A percentile compares a stretch with the other conserved stretches of the same genome.
These are phyloP conservation scores for Colistium nudipinnis DNA, from an alignment of 2,113 vertebrate genomes.

Conservation along the genomic window DNA sequence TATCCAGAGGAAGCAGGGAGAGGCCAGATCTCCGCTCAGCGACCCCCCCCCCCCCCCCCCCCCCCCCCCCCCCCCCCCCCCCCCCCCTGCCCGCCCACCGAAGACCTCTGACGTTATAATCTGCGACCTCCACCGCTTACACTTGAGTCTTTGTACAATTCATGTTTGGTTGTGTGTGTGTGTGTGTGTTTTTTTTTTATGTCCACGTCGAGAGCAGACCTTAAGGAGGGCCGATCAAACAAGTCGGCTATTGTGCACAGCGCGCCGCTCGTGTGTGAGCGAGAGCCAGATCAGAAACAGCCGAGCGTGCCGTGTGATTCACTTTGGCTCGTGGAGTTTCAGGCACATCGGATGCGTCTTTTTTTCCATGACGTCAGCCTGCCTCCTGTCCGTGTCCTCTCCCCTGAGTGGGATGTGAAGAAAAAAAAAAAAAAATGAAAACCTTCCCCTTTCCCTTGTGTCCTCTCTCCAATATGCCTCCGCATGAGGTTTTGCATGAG, in stretches of 20 bases:
- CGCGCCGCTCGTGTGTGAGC: slow-evolving; percentile 31
- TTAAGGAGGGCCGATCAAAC: slow-evolving; percentile 29
- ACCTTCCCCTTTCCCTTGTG: slow-evolving; percentile 26
- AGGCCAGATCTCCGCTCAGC: slow-evolving; percentile 46
- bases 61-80: too few species aligned
- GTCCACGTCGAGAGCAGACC: slow-evolving; percentile 19
- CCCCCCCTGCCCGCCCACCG: slow-evolving; percentile 21
- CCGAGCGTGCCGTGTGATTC: slow-evolving; percentile 22
- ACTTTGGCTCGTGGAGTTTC: slow-evolving; percentile 47
- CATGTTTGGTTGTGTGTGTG: slow-evolving; percentile 6
- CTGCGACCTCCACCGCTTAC: slow-evolving; percentile 31
- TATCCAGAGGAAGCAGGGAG: slow-evolving; percentile 53
- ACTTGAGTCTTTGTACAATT: slow-evolving; percentile 20
- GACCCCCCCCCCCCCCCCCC: too few species aligned
- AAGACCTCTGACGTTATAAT: slow-evolving; percentile 33
- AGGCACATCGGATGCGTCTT: slow-evolving; percentile 56
- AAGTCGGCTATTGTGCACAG: neutral
- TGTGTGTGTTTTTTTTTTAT: neutral
- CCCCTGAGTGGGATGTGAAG: slow-evolving; percentile 40
- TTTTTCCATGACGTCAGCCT: slow-evolving; percentile 72
- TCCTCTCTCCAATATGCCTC: slow-evolving; percentile 41
- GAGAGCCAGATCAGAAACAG: slow-evolving; percentile 50
- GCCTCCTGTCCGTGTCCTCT: slow-evolving; percentile 26
- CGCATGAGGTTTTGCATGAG: slow-evolving; percentile 38
- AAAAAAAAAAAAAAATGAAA: too few species aligned